Evolutionary conservation across 1,140 invertebrate species (phyloP), one percentile per base, ranked within the genome.

Genomic region (Drosophila takahashii): DNA sequence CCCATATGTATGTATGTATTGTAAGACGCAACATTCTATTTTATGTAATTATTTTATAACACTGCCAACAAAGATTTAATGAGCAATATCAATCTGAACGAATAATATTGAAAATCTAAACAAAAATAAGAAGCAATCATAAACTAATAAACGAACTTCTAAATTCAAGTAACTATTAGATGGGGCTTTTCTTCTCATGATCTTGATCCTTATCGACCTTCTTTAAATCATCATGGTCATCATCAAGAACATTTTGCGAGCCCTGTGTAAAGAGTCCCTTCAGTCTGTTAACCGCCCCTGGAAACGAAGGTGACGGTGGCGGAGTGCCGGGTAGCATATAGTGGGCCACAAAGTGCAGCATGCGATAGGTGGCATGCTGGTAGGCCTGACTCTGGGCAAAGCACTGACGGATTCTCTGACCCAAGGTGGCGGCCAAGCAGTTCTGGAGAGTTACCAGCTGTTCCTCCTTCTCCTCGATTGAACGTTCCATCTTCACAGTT

Each of bases 381-480:
- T 90, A 90, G 6, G 36, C 29, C 37, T 73, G 60, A 8, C 65
- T 50, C 36, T 84, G 71, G 36, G 66, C 56, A 10, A 87, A 77
- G 34, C 80, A 89, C 22, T 84, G 80, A 0, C 79, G 77, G 1
- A 90, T 76, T 22, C 87, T 81, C 9, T 90, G 77, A 1, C 84
- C 87, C 64, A 90, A 42, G 0, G 89, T 91, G 65, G 79, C 89
- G 8, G 83, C 77, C n/a, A 90, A 60, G 29, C 87, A 90, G 8
- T 79, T 80, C 39, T 90, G 64, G 8, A 90, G 36, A 2, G 69
- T 84, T 4, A 37, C 27, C 44, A 90, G 27, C 10, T 83, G 62
- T 9, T 77, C 64, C 11, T 89, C 45, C 36, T 80, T 84, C 15
- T 58, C 32, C 27, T 77, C 59, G 3, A 73, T 4, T 0, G 29